A percentile compares a stretch with the other conserved stretches of the same genome.
Evolutionary conservation across 2,797 vertebrate genomes (phyloP).

Genomic region (Limnodromus scolopaceus): DNA sequence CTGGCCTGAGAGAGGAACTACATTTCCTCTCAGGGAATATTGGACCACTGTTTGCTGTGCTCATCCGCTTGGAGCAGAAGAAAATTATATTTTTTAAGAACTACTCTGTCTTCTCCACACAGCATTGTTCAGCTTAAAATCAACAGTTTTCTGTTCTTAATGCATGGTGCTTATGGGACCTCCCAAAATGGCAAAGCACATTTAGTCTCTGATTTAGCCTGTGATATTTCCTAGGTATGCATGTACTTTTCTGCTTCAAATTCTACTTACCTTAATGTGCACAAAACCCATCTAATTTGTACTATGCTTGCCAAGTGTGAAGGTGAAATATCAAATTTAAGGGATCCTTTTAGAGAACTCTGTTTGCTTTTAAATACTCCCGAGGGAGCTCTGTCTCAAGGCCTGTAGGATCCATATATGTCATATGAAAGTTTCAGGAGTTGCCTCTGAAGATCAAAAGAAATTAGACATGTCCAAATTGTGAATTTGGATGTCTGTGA

Average conservation of each 20-base stretch:
- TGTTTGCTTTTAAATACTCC: not conserved
- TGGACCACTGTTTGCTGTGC: not conserved
- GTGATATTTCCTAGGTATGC: not conserved
- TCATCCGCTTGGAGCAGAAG: not conserved
- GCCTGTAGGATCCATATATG: accelerated
- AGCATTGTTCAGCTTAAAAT: not conserved
- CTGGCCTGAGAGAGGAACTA: not conserved
- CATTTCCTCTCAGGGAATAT: not conserved
- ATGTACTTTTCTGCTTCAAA: not conserved
- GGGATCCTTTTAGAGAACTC: not conserved
- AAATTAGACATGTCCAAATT: not conserved
- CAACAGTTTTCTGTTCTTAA: not conserved
- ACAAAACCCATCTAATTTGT: not conserved
- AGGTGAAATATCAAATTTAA: not conserved
- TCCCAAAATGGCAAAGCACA: not conserved
- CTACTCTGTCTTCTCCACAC: not conserved
- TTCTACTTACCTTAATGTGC: not conserved
- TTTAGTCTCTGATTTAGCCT: not conserved
- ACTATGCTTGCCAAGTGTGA: not conserved
- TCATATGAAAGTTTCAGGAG: not conserved
- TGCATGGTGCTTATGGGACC: not conserved
- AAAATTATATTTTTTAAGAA: not conserved
- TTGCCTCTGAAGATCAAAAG: not conserved
- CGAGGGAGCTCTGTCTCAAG: not conserved
- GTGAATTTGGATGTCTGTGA: not conserved